Evolutionary conservation across 2,888 invertebrate species (phyloP).

Genomic region (Leucophenga montana): DNA sequence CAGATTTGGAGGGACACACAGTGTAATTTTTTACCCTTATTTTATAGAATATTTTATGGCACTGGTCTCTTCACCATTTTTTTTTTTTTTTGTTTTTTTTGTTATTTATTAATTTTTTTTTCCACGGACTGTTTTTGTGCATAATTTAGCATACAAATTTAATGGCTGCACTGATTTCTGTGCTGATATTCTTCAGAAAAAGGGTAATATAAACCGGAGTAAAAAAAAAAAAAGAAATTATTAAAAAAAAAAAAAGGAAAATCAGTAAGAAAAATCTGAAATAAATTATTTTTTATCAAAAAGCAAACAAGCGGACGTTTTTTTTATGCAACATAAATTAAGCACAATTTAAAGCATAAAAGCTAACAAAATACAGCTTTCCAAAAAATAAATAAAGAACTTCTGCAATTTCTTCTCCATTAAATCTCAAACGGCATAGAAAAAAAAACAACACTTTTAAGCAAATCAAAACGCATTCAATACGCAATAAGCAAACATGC

Average conservation of each 20-base stretch:
- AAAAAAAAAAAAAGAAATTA: constrained; percentile 5
- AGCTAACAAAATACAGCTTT: too few relatives aligned
- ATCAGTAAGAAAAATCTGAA: too few relatives aligned
- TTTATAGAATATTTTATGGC: neutral
- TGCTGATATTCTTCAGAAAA: neutral
- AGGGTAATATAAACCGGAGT: neutral
- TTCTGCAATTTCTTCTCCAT: too few relatives aligned
- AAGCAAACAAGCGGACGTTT: neutral
- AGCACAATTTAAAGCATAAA: too few relatives aligned
- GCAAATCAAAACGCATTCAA: constrained; percentile 24
- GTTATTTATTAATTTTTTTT: neutral
- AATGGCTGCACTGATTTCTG: constrained; percentile 18
- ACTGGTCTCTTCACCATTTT: neutral
- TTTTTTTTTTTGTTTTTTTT: too few relatives aligned
- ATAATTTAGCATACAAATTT: constrained; percentile 25
- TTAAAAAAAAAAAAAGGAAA: constrained; percentile 1
- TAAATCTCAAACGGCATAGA: too few relatives aligned
- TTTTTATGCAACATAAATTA: too few relatives aligned
- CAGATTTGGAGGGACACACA: constrained; percentile 5
- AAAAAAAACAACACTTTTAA: constrained; percentile 1
- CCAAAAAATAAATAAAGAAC: too few relatives aligned
- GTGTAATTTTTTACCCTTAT: neutral
- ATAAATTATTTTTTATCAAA: constrained; percentile 18
- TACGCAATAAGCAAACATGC: constrained; percentile 20
- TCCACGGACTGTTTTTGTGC: neutral